Percentiles rank a stretch among this genome's conserved stretches.
Evolutionary conservation across 2,888 invertebrate genomes (phyloP).

Genomic region (Xanthia togata): DNA sequence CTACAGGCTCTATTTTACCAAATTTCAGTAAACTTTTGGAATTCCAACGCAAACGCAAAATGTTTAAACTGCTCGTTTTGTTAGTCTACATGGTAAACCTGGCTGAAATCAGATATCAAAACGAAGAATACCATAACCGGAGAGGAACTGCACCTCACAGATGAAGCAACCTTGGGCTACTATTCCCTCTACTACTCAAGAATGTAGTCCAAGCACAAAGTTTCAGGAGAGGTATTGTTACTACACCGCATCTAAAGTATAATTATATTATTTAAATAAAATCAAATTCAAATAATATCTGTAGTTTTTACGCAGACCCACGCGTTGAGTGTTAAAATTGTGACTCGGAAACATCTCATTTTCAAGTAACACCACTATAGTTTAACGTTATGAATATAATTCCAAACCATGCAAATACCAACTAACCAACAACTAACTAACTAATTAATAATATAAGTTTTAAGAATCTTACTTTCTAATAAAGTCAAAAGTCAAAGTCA

Average conservation of each 20-base stretch:
- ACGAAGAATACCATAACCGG: neutral
- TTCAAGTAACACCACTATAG: neutral
- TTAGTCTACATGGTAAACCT: neutral
- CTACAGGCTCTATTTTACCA: too few species aligned
- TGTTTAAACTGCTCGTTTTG: slow-evolving; percentile 2
- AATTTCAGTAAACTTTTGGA: neutral
- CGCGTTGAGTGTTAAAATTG: neutral
- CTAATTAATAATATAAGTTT: neutral
- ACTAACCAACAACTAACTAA: too few species aligned
- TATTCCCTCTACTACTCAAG: too few species aligned
- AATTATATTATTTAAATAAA: neutral
- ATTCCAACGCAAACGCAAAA: neutral
- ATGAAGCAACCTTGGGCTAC: neutral
- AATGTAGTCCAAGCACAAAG: too few species aligned
- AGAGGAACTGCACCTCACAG: neutral
- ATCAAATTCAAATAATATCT: neutral
- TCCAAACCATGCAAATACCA: neutral
- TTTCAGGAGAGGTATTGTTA: neutral
- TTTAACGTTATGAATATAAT: neutral
- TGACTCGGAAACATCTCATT: neutral
- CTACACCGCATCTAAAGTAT: neutral
- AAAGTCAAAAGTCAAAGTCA: too few species aligned
- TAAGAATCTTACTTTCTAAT: neutral
- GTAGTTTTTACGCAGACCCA: neutral
- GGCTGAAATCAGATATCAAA: neutral